Percentiles rank a stretch among this genome's conserved stretches.
Conservation (phyloP, 2,797 vertebrate species). For the Betta splendens region DNA sequence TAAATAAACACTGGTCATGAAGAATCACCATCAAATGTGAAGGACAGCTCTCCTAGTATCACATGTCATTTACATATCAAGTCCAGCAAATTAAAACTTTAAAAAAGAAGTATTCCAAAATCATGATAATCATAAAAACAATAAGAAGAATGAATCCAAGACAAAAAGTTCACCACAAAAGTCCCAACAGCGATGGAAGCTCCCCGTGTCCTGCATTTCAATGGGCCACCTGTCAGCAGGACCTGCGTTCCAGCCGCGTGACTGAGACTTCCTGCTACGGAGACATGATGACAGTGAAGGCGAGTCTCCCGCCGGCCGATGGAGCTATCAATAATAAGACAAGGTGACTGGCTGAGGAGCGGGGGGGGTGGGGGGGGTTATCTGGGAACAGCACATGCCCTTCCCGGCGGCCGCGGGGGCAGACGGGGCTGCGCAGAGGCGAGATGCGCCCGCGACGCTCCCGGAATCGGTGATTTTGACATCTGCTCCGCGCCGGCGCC, state of each 20-base stretch:
- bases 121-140: no score
- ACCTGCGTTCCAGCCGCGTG: constrained; percentile 49
- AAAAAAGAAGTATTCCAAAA: constrained; percentile 24
- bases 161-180: constrained; percentile 13
- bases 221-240: constrained; percentile 43
- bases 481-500: constrained; percentile 50
- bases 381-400: constrained; percentile 48
- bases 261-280: constrained; percentile 42
- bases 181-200: constrained; percentile 21
- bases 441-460: constrained; percentile 40
- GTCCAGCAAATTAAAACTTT: neutral
- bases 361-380: constrained; percentile 31
- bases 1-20: neutral
- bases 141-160: neutral
- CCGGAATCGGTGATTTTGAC: constrained; percentile 62
- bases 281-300: constrained; percentile 56
- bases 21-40: constrained; percentile 4
- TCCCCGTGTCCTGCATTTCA: constrained; percentile 23
- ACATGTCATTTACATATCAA: constrained; percentile 17
- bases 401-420: constrained; percentile 43
- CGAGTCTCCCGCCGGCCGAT: constrained; percentile 57
- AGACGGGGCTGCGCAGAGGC: constrained; percentile 44
- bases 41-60: constrained; percentile 7
- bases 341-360: constrained; percentile 60
- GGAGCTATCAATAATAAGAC: constrained; percentile 78